Conservation (phyloP, 2,113 vertebrate species). For the Sus scrofa region DNA sequence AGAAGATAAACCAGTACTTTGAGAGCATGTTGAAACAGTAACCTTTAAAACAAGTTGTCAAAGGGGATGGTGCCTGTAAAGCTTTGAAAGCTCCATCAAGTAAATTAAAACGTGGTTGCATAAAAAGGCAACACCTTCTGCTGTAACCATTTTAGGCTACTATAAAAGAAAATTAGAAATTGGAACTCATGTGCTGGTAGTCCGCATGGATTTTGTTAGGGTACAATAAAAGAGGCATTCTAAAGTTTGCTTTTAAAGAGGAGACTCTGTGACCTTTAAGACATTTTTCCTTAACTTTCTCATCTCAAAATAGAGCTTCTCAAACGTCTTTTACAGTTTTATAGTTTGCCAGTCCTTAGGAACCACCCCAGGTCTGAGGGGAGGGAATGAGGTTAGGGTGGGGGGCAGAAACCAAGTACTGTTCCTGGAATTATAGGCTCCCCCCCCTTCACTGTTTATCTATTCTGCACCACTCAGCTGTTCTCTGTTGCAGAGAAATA, state of each 20-base stretch:
- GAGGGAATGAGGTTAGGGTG: background rate
- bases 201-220: constrained; percentile 43
- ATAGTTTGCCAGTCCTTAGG: constrained; percentile 43
- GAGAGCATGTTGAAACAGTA: constrained; percentile 51
- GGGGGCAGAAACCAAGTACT: constrained; percentile 27
- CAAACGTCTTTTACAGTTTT: constrained; percentile 19
- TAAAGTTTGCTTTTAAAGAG: constrained; percentile 56
- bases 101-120: constrained; percentile 40
- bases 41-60: constrained; percentile 63
- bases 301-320: constrained; percentile 1
- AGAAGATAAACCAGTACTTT: constrained; percentile 57
- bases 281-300: constrained; percentile 44
- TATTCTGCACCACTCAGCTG: constrained; percentile 84
- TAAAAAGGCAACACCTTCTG: constrained; percentile 63
- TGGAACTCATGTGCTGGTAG: constrained; percentile 41
- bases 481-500: constrained; percentile 85
- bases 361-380: constrained; percentile 58
- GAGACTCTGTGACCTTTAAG: constrained; percentile 5
- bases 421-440: constrained; percentile 67
- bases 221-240: constrained; percentile 49
- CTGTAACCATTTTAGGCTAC: constrained; percentile 25
- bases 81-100: constrained; percentile 48
- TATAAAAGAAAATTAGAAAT: constrained; percentile 61
- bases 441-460: constrained; percentile 54
- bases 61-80: constrained; percentile 24